A percentile compares a stretch with the other conserved stretches of the same genome.
Conservation (phyloP, 2,113 vertebrate genomes). For the Trinectes maculatus region DNA sequence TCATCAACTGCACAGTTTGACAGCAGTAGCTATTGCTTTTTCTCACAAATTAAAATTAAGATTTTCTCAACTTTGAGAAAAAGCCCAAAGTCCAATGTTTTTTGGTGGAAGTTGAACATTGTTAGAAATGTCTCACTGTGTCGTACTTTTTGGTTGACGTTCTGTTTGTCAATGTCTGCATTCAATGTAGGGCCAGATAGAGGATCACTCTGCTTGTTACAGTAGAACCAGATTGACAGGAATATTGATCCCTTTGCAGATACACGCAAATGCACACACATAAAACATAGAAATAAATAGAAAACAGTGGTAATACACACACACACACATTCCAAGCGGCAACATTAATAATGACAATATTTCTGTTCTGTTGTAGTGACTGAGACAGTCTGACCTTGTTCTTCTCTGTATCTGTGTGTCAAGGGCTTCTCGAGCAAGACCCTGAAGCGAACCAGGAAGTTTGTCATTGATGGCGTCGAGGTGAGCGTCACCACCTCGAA, state of each 20-base stretch:
- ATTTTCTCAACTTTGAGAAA: too few relatives aligned
- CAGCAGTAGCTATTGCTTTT: too few relatives aligned
- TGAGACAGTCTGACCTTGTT: too few relatives aligned
- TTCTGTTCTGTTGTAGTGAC: too few relatives aligned
- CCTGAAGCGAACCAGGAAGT: slow-evolving; percentile 93
- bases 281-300: background rate
- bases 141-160: background rate
- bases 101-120: too few relatives aligned
- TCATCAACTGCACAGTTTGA: too few relatives aligned
- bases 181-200: background rate
- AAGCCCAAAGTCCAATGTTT: too few relatives aligned
- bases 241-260: slow-evolving; percentile 27
- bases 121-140: background rate
- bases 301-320: background rate
- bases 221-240: slow-evolving; percentile 55
- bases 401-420: background rate
- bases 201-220: slow-evolving; percentile 13
- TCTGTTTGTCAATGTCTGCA: slow-evolving; percentile 11
- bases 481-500: slow-evolving; percentile 98
- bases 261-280: background rate
- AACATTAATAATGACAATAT: too few relatives aligned
- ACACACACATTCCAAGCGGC: too few relatives aligned
- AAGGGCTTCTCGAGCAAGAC: slow-evolving; percentile 92
- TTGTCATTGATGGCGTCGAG: slow-evolving; percentile 92
- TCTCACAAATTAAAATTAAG: too few relatives aligned